Conservation (phyloP, 1,140 invertebrate species). For the Latrodectus geometricus region DNA sequence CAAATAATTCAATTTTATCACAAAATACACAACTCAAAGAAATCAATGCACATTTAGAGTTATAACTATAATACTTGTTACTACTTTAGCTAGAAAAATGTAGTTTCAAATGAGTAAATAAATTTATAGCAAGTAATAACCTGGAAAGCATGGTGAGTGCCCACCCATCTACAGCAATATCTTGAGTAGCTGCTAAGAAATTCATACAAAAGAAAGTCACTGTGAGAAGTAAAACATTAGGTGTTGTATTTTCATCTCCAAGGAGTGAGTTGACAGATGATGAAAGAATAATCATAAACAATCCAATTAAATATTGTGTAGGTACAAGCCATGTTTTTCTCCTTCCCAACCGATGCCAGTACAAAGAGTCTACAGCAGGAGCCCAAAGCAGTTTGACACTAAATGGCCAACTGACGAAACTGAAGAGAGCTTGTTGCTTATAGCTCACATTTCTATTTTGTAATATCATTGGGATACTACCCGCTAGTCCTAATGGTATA, state of each 20-base stretch:
- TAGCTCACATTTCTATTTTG: conserved; percentile 91
- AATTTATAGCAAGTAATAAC: conserved; percentile 18
- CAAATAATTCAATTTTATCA: neutral
- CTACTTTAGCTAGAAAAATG: neutral
- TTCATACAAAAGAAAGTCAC: conserved; percentile 91
- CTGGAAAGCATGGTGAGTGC: conserved; percentile 97
- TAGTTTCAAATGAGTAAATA: neutral
- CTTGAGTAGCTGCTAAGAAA: conserved; percentile 97
- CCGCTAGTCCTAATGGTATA: conserved; percentile 92
- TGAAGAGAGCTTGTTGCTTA: conserved; percentile 96
- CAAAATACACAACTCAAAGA: conserved; percentile 6
- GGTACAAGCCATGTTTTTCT: conserved; percentile 98
- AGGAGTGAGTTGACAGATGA: conserved; percentile 80
- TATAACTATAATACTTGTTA: too few relatives aligned
- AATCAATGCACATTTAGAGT: neutral
- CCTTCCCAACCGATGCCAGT: conserved; percentile 84
- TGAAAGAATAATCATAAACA: conserved; percentile 88
- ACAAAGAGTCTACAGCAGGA: conserved; percentile 95
- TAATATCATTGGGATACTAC: conserved; percentile 94
- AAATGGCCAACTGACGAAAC: conserved; percentile 98
- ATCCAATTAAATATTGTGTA: conserved; percentile 80
- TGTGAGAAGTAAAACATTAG: conserved; percentile 86
- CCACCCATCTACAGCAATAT: conserved; percentile 99
- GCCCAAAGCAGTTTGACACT: conserved; percentile 98
- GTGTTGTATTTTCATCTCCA: conserved; percentile 73